Conservation (phyloP, 2,113 vertebrate genomes). For the Seriola quinqueradiata region DNA sequence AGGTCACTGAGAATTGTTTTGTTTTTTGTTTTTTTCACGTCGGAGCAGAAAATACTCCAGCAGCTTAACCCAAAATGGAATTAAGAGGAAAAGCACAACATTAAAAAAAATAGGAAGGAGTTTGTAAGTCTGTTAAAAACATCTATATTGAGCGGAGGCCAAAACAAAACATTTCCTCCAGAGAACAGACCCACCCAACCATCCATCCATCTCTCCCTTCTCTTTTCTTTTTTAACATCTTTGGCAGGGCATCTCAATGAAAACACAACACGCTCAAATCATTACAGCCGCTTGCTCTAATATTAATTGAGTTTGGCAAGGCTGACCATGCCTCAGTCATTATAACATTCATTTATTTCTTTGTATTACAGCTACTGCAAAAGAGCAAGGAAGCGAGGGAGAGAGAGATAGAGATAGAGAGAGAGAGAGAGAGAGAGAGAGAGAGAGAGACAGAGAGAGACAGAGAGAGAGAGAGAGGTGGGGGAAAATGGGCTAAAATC, state of each 20-base stretch:
- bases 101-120: not conserved
- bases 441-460: not conserved
- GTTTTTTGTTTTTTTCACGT: not conserved
- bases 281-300: constrained; percentile 50
- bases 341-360: constrained; percentile 64
- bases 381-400: constrained; percentile 24
- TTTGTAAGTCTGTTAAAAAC: constrained; percentile 43
- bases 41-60: constrained; percentile 19
- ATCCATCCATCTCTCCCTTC: constrained; percentile 26
- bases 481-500: constrained; percentile 64
- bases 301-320: constrained; percentile 71
- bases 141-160: constrained; percentile 35
- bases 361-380: constrained; percentile 51
- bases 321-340: constrained; percentile 63
- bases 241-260: constrained; percentile 6
- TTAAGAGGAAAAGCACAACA: not conserved
- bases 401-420: not conserved
- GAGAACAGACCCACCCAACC: constrained; percentile 14
- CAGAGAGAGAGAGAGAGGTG: not conserved
- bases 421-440: not conserved
- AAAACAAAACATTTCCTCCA: constrained; percentile 23
- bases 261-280: constrained; percentile 54
- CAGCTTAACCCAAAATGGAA: constrained; percentile 27
- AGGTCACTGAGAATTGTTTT: constrained; percentile 37
- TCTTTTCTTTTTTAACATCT: constrained; percentile 35